Conservation (phyloP, 2,113 vertebrate species). For the Spheniscus mendiculus region DNA sequence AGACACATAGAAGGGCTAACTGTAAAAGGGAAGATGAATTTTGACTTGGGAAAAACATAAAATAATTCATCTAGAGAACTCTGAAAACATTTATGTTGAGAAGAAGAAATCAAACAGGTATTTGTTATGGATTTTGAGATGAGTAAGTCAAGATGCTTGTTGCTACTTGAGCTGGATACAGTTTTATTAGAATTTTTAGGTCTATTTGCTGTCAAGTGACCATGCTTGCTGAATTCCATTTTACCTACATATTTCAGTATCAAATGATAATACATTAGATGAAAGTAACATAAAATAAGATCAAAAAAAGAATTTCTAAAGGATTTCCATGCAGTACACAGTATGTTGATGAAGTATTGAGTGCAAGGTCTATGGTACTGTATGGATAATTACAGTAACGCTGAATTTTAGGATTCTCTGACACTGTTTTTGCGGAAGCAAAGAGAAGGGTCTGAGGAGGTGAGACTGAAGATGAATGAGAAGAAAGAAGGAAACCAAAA, state of each 20-base stretch:
- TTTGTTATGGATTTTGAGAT: not conserved
- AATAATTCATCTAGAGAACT: not conserved
- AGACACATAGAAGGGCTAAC: not conserved
- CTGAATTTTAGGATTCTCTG: not conserved
- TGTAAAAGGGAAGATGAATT: not conserved
- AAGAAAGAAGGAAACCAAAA: not conserved
- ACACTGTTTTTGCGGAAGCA: not conserved
- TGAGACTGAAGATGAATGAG: not conserved
- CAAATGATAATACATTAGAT: not conserved
- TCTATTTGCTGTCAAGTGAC: not conserved
- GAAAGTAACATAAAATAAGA: not conserved
- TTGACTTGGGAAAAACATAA: not conserved
- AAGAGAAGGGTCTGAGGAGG: not conserved
- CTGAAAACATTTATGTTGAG: not conserved
- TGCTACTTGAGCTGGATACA: not conserved
- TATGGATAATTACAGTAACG: not conserved
- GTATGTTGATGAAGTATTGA: not conserved
- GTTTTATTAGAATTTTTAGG: not conserved
- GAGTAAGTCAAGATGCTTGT: not conserved
- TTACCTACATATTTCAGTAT: not conserved
- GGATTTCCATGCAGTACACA: not conserved
- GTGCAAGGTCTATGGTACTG: not conserved
- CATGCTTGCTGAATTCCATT: not conserved
- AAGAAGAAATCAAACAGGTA: not conserved
- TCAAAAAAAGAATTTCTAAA: not conserved